A percentile compares a stretch with the other conserved stretches of the same genome.
These are phyloP conservation scores for Micrastur ruficollis DNA, from an alignment of 2,797 vertebrate genomes.

Conservation along the genomic window DNA sequence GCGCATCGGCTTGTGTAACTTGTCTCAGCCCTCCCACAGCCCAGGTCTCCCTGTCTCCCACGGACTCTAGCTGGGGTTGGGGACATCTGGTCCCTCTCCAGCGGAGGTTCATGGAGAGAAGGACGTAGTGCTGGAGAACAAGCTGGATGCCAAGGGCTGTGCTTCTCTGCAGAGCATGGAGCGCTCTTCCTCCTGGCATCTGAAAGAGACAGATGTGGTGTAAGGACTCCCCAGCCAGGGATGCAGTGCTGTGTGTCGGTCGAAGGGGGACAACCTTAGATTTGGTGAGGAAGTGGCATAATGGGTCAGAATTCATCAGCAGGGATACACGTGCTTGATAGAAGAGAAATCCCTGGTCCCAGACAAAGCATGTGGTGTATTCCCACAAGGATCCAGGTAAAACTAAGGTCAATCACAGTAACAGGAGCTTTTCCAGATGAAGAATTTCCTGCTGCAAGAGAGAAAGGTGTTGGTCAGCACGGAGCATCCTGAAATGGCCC, in stretches of 20 bases:
- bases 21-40: background rate
- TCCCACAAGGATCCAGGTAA: background rate
- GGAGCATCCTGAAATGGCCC: background rate
- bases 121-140: fast-evolving
- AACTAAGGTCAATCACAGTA: background rate
- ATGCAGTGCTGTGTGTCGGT: background rate
- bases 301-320: background rate
- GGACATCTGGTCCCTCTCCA: background rate
- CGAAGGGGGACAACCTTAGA: background rate
- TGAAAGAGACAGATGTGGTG: background rate
- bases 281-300: background rate
- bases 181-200: background rate
- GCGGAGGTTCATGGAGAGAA: background rate
- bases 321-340: fast-evolving
- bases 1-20: background rate
- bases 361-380: background rate
- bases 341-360: background rate
- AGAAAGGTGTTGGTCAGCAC: background rate
- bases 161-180: background rate
- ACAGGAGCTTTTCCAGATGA: background rate
- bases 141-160: background rate
- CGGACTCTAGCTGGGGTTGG: fast-evolving
- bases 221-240: background rate
- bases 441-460: background rate
- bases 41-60: background rate